Base-by-base conservation (phyloP, 2,797 vertebrate genomes). In the Sebastes trivittatus region DNA sequence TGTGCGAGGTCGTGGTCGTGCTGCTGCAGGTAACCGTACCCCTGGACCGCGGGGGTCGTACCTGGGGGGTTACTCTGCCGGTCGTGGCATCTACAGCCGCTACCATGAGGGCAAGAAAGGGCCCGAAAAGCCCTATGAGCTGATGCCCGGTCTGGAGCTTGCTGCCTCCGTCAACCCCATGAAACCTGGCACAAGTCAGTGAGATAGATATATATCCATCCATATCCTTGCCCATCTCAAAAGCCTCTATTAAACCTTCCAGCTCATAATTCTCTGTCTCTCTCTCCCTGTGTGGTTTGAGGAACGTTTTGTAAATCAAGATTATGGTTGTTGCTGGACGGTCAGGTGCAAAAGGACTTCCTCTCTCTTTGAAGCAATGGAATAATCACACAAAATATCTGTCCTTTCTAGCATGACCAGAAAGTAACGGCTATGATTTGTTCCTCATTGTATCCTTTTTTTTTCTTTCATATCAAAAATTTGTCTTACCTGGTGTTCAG, bases 51-150 rank as follows among this genome's bases (percentile, higher is more conserved):
- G 98, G 81, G 98, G 98, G 72, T 98, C 98, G 7, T 99, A 99
- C 97, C 97, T 99, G 73, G 98, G 98, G 78, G 98, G 98, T 95
- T 99, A 99, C 93, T 99, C 98, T 42, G 98, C 98, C 0, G 98
- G 98, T 93, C 98, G 98, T 90, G 98, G 98, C 92, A 99, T 99
- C 95, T 99, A 99, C 96, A 99, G 98, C 97, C 97, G 98, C 92
- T 99, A 99, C 94, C 98, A 99, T 1, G 98, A 99, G 95, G 98
- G 98, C 95, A 99, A 99, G 97, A 42, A 42, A 42, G 38, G 38
- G 93, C 94, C 96, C 75, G 98, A 99, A 90, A 99, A 98, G 95
- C 95, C 97, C 94, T 99, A 97, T 75, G 98, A 99, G 92, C 96
- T 99, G 94, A 96, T 99, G 92, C 94, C 97, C 92, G 97, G 96